Evolutionary conservation across 2,888 invertebrate species (phyloP).

Genomic region (Sphaeridia pumilis): DNA sequence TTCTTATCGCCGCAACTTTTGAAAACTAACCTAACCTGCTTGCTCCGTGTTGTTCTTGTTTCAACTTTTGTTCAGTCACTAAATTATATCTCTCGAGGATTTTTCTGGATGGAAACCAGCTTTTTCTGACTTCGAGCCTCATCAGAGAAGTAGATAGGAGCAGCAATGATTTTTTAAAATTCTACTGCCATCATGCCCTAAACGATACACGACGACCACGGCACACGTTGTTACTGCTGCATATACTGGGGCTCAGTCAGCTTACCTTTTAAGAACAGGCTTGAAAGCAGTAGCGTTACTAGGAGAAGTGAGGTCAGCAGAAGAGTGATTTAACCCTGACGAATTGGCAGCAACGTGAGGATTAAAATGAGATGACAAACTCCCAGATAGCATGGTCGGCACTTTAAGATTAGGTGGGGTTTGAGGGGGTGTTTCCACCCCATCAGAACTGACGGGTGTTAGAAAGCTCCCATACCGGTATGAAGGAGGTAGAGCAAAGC

Average conservation of each 20-base stretch:
- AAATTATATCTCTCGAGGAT: no score
- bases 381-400: conserved; percentile 59
- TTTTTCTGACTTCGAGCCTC: no score
- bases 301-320: conserved; percentile 40
- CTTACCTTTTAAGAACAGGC: conserved; percentile 81
- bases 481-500: conserved; percentile 49
- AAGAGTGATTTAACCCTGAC: conserved; percentile 37
- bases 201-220: no score
- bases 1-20: no score
- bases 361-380: conserved; percentile 38
- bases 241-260: no score
- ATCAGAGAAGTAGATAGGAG: no score
- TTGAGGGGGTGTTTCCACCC: conserved; percentile 84
- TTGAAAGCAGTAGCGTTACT: conserved; percentile 70
- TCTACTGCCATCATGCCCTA: no score
- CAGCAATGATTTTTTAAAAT: not conserved
- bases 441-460: conserved; percentile 41
- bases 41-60: no score
- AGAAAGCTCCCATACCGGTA: conserved; percentile 36
- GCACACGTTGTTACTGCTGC: no score
- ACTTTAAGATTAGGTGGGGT: conserved; percentile 90
- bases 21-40: no score
- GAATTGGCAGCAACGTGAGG: conserved; percentile 31
- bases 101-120: no score
- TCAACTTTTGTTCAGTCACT: no score